Percentiles rank a stretch among this genome's conserved stretches.
Conservation (phyloP, 2,888 invertebrate genomes). For the Zaprionus lineosus region DNA sequence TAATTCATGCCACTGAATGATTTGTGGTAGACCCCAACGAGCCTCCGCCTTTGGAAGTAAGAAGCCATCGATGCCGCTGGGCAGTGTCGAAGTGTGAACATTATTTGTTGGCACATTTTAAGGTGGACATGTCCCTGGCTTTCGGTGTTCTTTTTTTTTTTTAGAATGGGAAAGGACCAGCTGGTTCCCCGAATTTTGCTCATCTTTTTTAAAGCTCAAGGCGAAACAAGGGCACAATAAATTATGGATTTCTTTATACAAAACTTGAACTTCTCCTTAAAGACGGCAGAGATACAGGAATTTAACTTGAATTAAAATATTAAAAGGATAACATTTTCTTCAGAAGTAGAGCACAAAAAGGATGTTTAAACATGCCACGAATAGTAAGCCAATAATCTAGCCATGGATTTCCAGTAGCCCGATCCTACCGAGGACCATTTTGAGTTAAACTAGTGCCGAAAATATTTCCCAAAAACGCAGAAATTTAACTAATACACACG, state of each 20-base stretch:
- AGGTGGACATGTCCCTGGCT: conserved; percentile 35
- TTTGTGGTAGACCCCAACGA: conserved; percentile 65
- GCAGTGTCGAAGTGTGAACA: conserved; percentile 65
- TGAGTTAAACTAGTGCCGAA: conserved; percentile 11
- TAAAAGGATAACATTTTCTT: background rate
- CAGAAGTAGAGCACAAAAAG: too few relatives aligned
- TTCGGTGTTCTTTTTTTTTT: too few relatives aligned
- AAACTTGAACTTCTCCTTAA: too few relatives aligned
- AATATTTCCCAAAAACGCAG: conserved; percentile 21
- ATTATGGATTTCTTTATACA: too few relatives aligned
- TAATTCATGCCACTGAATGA: conserved; percentile 80
- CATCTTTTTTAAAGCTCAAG: too few relatives aligned
- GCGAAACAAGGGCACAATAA: too few relatives aligned
- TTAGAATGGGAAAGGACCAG: too few relatives aligned
- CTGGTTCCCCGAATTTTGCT: conserved; percentile 33
- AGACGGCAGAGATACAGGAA: background rate
- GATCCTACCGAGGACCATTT: too few relatives aligned
- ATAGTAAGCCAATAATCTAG: too few relatives aligned
- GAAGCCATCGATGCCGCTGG: conserved; percentile 39
- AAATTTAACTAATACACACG: conserved; percentile 37
- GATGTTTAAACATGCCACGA: too few relatives aligned
- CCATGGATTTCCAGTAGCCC: too few relatives aligned
- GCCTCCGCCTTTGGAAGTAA: conserved; percentile 15
- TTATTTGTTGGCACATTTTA: conserved; percentile 63
- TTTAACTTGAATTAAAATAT: too few relatives aligned